Base-by-base conservation (phyloP, 92 coral and sea anemone genomes). In the Galaxea fascicularis region DNA sequence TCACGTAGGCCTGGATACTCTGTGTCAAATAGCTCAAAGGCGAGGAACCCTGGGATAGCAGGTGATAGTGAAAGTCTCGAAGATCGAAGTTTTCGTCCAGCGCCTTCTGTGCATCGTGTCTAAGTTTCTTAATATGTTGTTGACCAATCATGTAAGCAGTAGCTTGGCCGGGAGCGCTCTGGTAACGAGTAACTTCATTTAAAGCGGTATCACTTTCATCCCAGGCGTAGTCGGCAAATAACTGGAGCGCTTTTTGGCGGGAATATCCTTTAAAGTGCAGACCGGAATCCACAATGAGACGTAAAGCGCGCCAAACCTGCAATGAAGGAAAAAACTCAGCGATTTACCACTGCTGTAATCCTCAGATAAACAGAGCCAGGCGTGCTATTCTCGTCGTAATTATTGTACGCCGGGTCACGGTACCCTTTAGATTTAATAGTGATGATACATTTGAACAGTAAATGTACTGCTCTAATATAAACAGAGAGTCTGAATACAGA, bases 121-220 rank as follows among this genome's bases (percentile, higher is more conserved):
- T 93, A 5, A 94, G 80, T 79, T 95, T 85, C 62, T 82, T 86
- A 58, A 95, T 87, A 69, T 88, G 93, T 51, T 89, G 90, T 63
- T 90, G 98, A 14, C 98, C 98, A 76, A 93, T 92, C 91, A 92
- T 95, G 86, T 95, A 95, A 16, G 95, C 93, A 1, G 98, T 95
- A 17, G 98, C 98, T 60, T 95, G 98, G 30, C 98, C 98, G 72
- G 87, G 86, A 4, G 60, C 93, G 68, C 98, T 94, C 82, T 94
- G 98, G 92, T 95, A 95, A 17, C 98, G 95, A 59, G 98, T 94
- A 1, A 94, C 93, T 67, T 94, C 98, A 35, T 72, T 91, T 41
- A 64, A 17, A 1, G 98, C 95, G n/a, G 89, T 76, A 26, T 79
- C 94, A 3, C 95, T 72, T 0, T 72, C 82, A 57, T 92, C 95